Evolutionary conservation across 2,113 vertebrate species (phyloP).

Genomic region (Dipodomys merriami): DNA sequence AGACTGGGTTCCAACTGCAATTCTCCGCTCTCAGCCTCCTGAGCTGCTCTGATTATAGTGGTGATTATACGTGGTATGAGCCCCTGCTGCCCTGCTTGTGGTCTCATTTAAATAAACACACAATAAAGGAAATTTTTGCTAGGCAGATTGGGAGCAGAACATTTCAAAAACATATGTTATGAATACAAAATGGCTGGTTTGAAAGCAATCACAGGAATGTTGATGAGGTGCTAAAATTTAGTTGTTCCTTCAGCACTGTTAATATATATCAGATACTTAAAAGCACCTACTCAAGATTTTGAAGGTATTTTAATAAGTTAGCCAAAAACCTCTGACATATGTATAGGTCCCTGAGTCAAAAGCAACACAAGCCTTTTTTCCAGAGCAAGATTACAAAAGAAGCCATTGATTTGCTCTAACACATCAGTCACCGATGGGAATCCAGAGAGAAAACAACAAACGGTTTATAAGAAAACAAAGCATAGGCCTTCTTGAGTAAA

Average conservation of each 20-base stretch:
- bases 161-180: conserved; percentile 62
- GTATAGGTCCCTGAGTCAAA: conserved; percentile 74
- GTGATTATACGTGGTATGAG: no score
- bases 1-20: no score
- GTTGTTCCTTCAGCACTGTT: conserved; percentile 68
- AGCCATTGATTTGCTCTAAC: conserved; percentile 49
- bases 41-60: no score
- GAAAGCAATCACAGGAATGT: conserved; percentile 66
- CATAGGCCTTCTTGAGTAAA: conserved; percentile 54
- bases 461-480: conserved; percentile 50
- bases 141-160: conserved; percentile 58
- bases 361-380: conserved; percentile 68
- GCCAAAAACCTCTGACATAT: conserved; percentile 71
- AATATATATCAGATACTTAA: conserved; percentile 69
- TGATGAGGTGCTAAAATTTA: conserved; percentile 66
- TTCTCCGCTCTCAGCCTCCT: no score
- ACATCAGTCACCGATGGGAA: conserved; percentile 46
- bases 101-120: conserved; percentile 71
- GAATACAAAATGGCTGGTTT: conserved; percentile 75
- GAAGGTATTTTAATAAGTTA: conserved; percentile 74
- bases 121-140: conserved; percentile 67
- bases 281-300: conserved; percentile 68
- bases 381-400: conserved; percentile 67
- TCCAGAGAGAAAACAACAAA: conserved; percentile 55
- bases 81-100: no score